Base-by-base conservation (phyloP, 2,113 vertebrate species). In the Cairina moschata region DNA sequence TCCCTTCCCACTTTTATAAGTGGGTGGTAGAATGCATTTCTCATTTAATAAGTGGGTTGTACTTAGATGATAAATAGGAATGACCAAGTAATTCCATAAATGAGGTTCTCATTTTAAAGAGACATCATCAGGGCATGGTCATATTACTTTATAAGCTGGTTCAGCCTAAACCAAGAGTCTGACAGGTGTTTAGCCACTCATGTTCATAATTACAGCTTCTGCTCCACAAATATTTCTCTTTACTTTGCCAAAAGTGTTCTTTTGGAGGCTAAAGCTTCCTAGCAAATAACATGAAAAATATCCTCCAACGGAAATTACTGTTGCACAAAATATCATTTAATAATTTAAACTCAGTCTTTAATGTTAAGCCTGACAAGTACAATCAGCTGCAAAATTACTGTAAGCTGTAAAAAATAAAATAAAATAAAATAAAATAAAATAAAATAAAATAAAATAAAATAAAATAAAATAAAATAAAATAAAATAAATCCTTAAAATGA, bases 341-440 rank as follows among this genome's bases (percentile, higher is more conserved):
- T 96, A 92, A 96, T 95, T 94, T 93, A 93, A 90, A 26, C 14
- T 62, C 28, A 84, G 50, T 86, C 40, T 75, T 79, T 90, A 92
- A 88, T 62, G 65, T 63, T 69, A 86, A 94, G 20, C 16, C 62
- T 79, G 83, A 71, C 74, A 78, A 92, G 95, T 46, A 82, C 16
- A 91, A 86, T 92, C 80, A 90, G 38, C 59, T 86, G 55, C 63
- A 92, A 91, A 90, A 92, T 82, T 73, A 69, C 60, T 62, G 40
- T 44, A 91, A 67, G 3, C 48, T 75, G 46, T 72, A 55, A 86
- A 94, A 50, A 48, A 11, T n/a, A 48, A 80, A 83, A 25, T 36
- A 7, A 36, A 36, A 36, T n/a, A 36, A 36, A 36, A 36, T 36
- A 81, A 55, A 83, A 94, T 25, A 13, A 13, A 50, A 80, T 80